Evolutionary conservation across 2,888 invertebrate genomes (phyloP).

Genomic region (Tetheella fluctuosa): DNA sequence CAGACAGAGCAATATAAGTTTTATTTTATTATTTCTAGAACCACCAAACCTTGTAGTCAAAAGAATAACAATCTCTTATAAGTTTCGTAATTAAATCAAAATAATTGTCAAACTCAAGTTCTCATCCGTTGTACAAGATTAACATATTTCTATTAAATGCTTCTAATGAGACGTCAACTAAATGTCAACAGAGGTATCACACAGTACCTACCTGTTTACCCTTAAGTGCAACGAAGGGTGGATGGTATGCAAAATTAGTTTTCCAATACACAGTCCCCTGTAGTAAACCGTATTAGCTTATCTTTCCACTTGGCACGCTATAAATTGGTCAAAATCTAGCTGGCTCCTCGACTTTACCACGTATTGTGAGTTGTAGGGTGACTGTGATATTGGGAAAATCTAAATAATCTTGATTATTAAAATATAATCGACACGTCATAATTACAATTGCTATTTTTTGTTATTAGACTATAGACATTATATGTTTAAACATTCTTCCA

Average conservation of each 20-base stretch:
- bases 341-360: conserved; percentile 73
- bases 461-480: too few relatives aligned
- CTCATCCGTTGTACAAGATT: not conserved
- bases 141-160: not conserved
- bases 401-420: too few relatives aligned
- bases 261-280: conserved; percentile 70
- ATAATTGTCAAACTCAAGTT: not conserved
- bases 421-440: too few relatives aligned
- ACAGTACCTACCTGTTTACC: conserved; percentile 34
- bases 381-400: conserved; percentile 25
- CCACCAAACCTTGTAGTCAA: not conserved
- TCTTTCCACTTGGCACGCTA: conserved; percentile 83
- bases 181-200: conserved; percentile 7
- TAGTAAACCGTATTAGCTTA: conserved; percentile 78
- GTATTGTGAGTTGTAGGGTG: conserved; percentile 62
- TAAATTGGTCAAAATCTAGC: conserved; percentile 84
- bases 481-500: too few relatives aligned
- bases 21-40: too few relatives aligned
- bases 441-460: too few relatives aligned
- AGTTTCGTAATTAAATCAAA: not conserved
- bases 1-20: too few relatives aligned
- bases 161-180: conserved; percentile 15
- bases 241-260: conserved; percentile 78
- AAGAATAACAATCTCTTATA: not conserved
- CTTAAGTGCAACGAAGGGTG: conserved; percentile 42